Evolutionary conservation across 1,140 invertebrate genomes (phyloP).

Genomic region (Drosophila neocordata): DNA sequence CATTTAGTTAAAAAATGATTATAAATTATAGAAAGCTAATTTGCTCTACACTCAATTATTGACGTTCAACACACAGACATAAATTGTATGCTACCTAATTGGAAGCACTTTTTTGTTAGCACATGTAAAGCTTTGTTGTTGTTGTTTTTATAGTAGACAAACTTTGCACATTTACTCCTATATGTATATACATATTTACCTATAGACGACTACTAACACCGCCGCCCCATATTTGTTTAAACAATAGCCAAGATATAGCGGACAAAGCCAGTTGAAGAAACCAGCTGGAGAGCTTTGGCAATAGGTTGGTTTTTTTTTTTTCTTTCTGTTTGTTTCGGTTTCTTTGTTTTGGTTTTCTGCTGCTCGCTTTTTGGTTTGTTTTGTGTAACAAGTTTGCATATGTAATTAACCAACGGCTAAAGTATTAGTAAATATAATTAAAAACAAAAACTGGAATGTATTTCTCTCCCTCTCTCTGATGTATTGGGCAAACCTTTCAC

Average conservation of each 20-base stretch:
- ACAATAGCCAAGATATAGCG: neutral
- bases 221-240: constrained; percentile 8
- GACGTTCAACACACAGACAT: neutral
- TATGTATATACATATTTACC: neutral
- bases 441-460: constrained; percentile 51
- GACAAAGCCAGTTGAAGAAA: constrained; percentile 15
- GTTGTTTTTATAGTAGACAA: neutral
- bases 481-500: constrained; percentile 5
- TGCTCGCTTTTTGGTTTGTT: constrained; percentile 31
- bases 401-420: constrained; percentile 68
- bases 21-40: constrained; percentile 11
- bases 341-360: constrained; percentile 34
- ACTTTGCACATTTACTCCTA: constrained; percentile 3
- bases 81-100: constrained; percentile 1
- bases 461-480: neutral
- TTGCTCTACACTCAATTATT: constrained; percentile 4
- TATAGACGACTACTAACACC: neutral
- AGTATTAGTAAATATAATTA: constrained; percentile 77
- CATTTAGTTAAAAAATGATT: constrained; percentile 1
- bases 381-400: constrained; percentile 79
- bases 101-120: constrained; percentile 4
- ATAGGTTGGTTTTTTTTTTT: neutral
- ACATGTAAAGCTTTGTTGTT: neutral
- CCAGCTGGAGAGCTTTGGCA: constrained; percentile 44
- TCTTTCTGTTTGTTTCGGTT: constrained; percentile 40